Base-by-base conservation (phyloP, 2,113 vertebrate species). In the Equus przewalskii region DNA sequence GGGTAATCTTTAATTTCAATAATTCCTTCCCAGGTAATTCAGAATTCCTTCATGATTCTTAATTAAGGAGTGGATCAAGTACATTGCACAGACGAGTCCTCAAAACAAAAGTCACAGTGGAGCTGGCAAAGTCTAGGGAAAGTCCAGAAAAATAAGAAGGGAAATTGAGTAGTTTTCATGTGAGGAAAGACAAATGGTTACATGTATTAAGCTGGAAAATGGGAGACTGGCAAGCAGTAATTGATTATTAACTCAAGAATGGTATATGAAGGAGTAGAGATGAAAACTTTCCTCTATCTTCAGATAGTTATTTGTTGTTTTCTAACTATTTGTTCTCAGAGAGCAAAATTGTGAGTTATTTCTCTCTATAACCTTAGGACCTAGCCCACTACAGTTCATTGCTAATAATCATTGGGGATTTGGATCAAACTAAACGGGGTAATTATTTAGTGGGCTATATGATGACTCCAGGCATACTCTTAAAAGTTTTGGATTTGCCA, bases 1-100 rank as follows among this genome's bases (percentile, higher is more conserved):
- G 30, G 67, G 85, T 86, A 46, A 88, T 73, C 65, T 92, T 81
- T 60, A 84, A 86, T 80, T 82, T n/a, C 44, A 87, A 15, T 54
- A 76, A 67, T 70, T n/a, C 41, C 10, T 7, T 46, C 19, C 30
- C 8, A 73, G 62, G 36, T 90, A 83, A 64, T 84, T 84, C 79
- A 75, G 60, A 80, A 88, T 70, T 87, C 72, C 60, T 75, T 87
- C 87, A n/a, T 41, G 62, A 73, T 83, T 87, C 33, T 79, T 87
- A 51, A 28, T 60, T 70, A 62, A 79, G 44, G 33, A 58, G 33
- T 11, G 3, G 22, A 10, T 6, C 21, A 0, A 33, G 24, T 1
- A 30, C n/a, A 49, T 87, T 76, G 51, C 4, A n/a, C 9, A 28
- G 13, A 15, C 21, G 41, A 13, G 21, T 22, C 80, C 93, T 81